Evolutionary conservation across 2,888 invertebrate genomes (phyloP).

Genomic region (Amphipyra tragopoginis): DNA sequence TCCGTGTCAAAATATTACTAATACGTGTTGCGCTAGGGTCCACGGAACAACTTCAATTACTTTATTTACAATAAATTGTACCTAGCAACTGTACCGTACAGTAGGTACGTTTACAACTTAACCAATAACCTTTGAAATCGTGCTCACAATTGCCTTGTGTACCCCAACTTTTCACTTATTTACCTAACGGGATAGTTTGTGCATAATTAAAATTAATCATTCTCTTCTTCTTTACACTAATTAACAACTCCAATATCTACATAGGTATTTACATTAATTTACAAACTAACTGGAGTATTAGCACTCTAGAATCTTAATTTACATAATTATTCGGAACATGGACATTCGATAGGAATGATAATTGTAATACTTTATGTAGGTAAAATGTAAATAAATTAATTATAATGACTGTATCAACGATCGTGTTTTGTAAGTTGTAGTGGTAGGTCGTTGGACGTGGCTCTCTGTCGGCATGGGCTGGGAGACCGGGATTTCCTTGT

Average conservation of each 20-base stretch:
- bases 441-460: conserved; percentile 88
- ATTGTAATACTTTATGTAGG: conserved; percentile 76
- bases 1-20: conserved; percentile 36
- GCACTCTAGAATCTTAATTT: conserved; percentile 78
- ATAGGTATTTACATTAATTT: conserved; percentile 83
- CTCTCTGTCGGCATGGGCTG: conserved; percentile 79
- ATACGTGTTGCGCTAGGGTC: conserved; percentile 16
- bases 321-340: conserved; percentile 81
- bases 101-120: no score
- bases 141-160: conserved; percentile 18
- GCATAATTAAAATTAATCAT: conserved; percentile 75
- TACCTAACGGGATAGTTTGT: conserved; percentile 71
- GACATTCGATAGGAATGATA: conserved; percentile 77
- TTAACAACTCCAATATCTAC: conserved; percentile 79
- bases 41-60: conserved; percentile 21
- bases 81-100: no score
- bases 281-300: conserved; percentile 80
- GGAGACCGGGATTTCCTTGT: conserved; percentile 86
- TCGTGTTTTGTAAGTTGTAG: conserved; percentile 93
- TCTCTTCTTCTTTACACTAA: conserved; percentile 74
- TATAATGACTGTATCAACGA: conserved; percentile 84
- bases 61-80: no score
- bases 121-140: conserved; percentile 19
- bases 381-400: conserved; percentile 73
- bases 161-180: conserved; percentile 36